Evolutionary conservation across 1,140 invertebrate genomes (phyloP), one percentile per base, ranked within the genome.

Genomic region (Chlorops oryzae): DNA sequence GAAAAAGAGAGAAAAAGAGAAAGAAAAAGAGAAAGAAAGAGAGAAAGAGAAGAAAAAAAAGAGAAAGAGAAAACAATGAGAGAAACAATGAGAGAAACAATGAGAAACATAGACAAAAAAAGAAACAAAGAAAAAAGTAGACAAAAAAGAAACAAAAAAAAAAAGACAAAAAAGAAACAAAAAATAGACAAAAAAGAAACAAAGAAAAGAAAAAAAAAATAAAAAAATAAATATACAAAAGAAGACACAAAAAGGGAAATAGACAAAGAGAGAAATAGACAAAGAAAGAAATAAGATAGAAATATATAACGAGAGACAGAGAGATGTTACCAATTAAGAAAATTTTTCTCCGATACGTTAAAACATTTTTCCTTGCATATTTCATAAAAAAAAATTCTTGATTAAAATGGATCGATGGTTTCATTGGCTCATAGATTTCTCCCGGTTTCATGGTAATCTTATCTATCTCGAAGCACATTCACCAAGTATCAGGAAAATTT

Each of bases 141-240:
- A n/a, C n/a, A n/a, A n/a, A n/a, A n/a, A n/a, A n/a, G 7, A n/a
- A 32, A 23, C 32, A 6, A 6, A 10, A 12, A 22, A 6, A n/a
- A 21, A 22, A 27, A 27, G 18, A 46, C 32, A 27, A 21, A 35
- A 15, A 32, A 27, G 22, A 46, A 37, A 32, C 7, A 23, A 21
- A 23, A 35, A 47, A 39, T 6, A n/a, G 34, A 25, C 23, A 9
- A 37, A 38, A 15, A 6, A 23, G 37, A 35, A 21, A 47, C 34
- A n/a, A 21, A 34, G 21, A 35, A 37, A 17, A 17, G 34, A 47
- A 15, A 32, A 47, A 47, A 32, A 32, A 21, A 47, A 37, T 12
- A 24, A 37, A 47, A 47, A 37, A 37, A 35, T 34, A n/a, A 22
- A 35, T 47, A 27, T 35, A 27, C 22, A 34, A 47, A 46, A 15